Base-by-base conservation (phyloP, 1,140 invertebrate genomes). In the Pemphigus obesinymphae region DNA sequence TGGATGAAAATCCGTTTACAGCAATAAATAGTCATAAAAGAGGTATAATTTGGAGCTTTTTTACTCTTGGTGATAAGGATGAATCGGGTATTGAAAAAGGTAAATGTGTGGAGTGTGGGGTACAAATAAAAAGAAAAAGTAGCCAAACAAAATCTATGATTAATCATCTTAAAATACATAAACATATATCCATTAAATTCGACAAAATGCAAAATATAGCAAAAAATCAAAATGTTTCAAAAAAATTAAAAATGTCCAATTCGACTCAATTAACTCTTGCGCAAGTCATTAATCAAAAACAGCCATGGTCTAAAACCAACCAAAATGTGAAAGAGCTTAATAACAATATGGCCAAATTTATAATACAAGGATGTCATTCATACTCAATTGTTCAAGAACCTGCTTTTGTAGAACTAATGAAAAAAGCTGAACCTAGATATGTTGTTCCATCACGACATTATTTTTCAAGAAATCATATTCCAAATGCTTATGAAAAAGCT, bases 61-160 rank as follows among this genome's bases (percentile, higher is more conserved):
- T 58, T 10, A 58, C 53, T 26, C 10, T 58, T 29, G 53, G 53
- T 29, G 53, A 58, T 3, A 58, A 58, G n/a, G n/a, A n/a, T n/a
- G n/a, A n/a, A n/a, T n/a, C n/a, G n/a, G n/a, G n/a, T n/a, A n/a
- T n/a, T n/a, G 55, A 61, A 61, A 61, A 5, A 61, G 55, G 55
- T 61, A 31, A 61, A 31, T 61, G 26, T 61, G 26, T 61, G 29
- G 55, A 61, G 26, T 61, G 55, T 61, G 55, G 55, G 29, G 55
- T 61, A 26, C 55, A 61, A 61, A 61, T 61, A 61, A 61, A 61
- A 61, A 61, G 55, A 13, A 61, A 61, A 61, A 29, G 55, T 61
- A n/a, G n/a, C n/a, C n/a, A n/a, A n/a, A n/a, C n/a, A n/a, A n/a
- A n/a, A n/a, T n/a, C n/a, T n/a, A n/a, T n/a, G n/a, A n/a, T n/a